phyloP scores from a whole-genome alignment of 64 coral and sea anemone genomes.

The Montipora efflorescens region DNA sequence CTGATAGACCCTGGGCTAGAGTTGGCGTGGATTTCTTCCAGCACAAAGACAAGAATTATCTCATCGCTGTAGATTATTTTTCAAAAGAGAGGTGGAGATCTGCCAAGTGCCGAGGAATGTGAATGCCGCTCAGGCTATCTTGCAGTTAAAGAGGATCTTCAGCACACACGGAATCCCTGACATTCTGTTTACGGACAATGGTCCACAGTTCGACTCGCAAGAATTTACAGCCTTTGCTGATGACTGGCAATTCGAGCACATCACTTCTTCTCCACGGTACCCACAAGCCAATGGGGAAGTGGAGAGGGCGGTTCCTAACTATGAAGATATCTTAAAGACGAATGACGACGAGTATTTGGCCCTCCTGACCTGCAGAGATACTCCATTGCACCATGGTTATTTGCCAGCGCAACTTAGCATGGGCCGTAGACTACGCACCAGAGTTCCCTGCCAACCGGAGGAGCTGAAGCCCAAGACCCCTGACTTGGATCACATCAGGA shows the following conservation, averaged over 20 bases:
- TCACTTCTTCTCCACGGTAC: background rate
- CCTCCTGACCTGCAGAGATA: conserved; percentile 20
- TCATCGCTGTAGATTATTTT: conserved; percentile 29
- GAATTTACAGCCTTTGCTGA: no score
- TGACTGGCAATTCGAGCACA: conserved; percentile 47
- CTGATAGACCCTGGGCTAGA: conserved; percentile 30
- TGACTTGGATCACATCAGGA: background rate
- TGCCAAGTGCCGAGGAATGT: conserved; percentile 10
- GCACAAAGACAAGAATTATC: conserved; percentile 31
- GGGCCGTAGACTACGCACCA: conserved; percentile 30
- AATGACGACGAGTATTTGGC: conserved; percentile 17
- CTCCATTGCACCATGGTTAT: background rate
- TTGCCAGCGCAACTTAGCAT: conserved; percentile 44
- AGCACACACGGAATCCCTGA: no score
- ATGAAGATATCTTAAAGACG: background rate
- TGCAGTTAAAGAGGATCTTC: no score
- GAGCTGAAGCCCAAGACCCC: no score
- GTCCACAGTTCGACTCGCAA: no score
- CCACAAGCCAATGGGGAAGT: conserved; percentile 16
- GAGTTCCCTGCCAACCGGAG: background rate
- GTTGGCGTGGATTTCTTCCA: conserved; percentile 48
- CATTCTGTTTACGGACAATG: no score
- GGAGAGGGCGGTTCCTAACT: no score
- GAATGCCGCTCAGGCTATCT: no score
- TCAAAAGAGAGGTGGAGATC: conserved; percentile 53